Evolutionary conservation across 2,888 invertebrate genomes (phyloP).

Genomic region (Microchrysa polita): DNA sequence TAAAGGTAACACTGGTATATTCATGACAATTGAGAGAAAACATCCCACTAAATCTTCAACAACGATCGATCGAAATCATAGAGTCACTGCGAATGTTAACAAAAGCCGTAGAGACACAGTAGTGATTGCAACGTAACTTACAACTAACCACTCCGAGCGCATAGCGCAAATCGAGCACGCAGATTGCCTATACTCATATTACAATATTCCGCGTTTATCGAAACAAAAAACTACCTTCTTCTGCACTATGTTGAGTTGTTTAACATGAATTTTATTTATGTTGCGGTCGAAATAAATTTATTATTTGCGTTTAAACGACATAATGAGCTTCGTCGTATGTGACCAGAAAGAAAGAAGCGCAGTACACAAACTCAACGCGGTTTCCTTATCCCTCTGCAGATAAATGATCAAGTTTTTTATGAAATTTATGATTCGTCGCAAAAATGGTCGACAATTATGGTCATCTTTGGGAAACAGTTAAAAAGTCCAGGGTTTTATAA

Average conservation of each 20-base stretch:
- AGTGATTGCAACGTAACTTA: no score
- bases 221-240: conserved; percentile 4
- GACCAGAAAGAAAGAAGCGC: not conserved
- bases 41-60: conserved; percentile 9
- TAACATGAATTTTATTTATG: conserved; percentile 51
- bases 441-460: conserved; percentile 10
- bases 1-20: not conserved
- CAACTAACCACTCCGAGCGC: not conserved
- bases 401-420: not conserved
- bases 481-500: not conserved
- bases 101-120: not conserved
- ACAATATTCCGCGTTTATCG: not conserved
- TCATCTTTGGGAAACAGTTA: conserved; percentile 4
- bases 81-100: conserved; percentile 11
- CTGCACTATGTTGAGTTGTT: conserved; percentile 48
- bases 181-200: not conserved
- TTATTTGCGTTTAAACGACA: conserved; percentile 51
- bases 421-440: not conserved
- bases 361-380: not conserved
- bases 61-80: conserved; percentile 7
- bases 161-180: not conserved
- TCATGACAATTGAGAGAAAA: not conserved
- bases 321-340: conserved; percentile 49
- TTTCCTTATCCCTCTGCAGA: not conserved
- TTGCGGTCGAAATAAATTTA: conserved; percentile 50